Evolutionary conservation across 92 coral and sea anemone genomes (phyloP), one percentile per base, ranked within the genome.

Genomic region (Hydrozoanthus gracilis): DNA sequence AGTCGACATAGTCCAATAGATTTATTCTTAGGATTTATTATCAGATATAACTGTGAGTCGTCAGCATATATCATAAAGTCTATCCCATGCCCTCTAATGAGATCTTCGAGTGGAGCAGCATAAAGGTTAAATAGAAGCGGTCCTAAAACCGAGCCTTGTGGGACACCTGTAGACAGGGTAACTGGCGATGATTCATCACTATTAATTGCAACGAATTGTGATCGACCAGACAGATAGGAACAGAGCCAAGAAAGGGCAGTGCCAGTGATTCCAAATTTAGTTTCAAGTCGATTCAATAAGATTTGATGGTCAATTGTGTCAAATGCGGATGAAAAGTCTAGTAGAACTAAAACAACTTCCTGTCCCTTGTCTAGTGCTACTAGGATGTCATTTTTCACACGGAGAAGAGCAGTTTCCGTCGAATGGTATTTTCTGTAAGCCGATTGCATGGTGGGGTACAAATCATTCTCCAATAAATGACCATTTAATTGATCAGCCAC

Each of bases 121-220:
- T 86, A 76, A 3, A 86, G 56, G 78, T 80, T 60, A 66, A 86
- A 86, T 71, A 86, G 74, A 47, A 86, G 84, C 35, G 89, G 83
- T 55, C 89, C 84, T 17, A 86, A 64, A 44, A 86, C 89, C 75
- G 89, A 86, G 54, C 89, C 89, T 56, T 86, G 84, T 6, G 89
- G 89, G 20, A 86, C 89, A 72, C 86, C 87, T 13, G 51, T 73
- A 2, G 65, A 67, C 27, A 83, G 65, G 49, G 87, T 15, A 47
- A 51, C 20, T 18, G 87, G 51, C 51, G 87, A 65, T 67, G 76
- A 83, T 54, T 83, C 77, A 66, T 14, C 49, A 18, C 87, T 76
- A 45, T 49, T 18, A 49, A 66, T 76, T 56, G 47, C 54, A 61
- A 83, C 71, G 64, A 66, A 83, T 76, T 69, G 87, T 48, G 61